These are phyloP conservation scores for Erynnis tages DNA, from an alignment of 2,888 invertebrate species.

Conservation along the genomic window DNA sequence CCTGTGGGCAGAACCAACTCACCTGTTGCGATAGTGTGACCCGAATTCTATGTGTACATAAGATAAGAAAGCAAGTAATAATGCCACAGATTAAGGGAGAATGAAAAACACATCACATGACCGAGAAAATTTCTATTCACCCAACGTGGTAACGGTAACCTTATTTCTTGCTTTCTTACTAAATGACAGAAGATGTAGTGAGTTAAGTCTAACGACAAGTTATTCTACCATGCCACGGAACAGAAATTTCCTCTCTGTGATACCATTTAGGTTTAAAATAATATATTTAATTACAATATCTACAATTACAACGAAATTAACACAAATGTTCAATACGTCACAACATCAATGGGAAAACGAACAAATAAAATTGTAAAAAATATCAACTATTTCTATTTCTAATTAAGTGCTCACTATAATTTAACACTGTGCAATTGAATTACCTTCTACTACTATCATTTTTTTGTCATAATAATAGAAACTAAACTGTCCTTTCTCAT, in stretches of 20 bases:
- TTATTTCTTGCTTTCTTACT: conserved; percentile 75
- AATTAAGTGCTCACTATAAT: conserved; percentile 13
- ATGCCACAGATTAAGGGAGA: conserved; percentile 45
- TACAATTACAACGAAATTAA: conserved; percentile 35
- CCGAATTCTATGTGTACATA: conserved; percentile 60
- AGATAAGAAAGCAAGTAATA: conserved; percentile 80
- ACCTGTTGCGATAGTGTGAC: conserved; percentile 54
- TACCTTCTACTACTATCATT: conserved; percentile 8
- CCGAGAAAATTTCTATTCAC: conserved; percentile 81
- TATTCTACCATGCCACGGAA: conserved; percentile 71
- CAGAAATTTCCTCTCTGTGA: conserved; percentile 80
- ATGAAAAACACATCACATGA: conserved; percentile 63
- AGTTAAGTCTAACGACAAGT: conserved; percentile 43
- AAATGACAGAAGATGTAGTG: conserved; percentile 36
- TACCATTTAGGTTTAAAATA: conserved; percentile 30
- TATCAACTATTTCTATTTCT: conserved; percentile 1
- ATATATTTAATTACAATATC: conserved; percentile 35
- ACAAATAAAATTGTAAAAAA: conserved; percentile 26
- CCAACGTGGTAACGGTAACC: conserved; percentile 40
- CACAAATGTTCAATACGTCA: conserved; percentile 36
- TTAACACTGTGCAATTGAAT: conserved; percentile 16
- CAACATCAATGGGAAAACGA: conserved; percentile 61
- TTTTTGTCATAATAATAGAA: conserved; percentile 19
- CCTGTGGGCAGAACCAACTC: conserved; percentile 45
- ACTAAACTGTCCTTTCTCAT: neutral